phyloP scores from a whole-genome alignment of 2,888 invertebrate genomes.

The Dicyrtomina minuta region DNA sequence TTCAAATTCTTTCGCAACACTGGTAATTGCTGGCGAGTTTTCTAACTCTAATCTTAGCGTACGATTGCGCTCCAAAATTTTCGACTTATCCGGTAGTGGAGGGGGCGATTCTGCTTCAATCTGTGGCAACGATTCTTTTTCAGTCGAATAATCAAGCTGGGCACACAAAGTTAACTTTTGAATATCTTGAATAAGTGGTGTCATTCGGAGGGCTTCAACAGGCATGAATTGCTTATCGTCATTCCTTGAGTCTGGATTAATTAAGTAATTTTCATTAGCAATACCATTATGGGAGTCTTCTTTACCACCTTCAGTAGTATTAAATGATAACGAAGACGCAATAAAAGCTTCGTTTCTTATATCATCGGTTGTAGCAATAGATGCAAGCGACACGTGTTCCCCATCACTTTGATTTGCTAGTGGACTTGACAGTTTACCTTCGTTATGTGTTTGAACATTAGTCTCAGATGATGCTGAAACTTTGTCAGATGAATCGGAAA shows the following conservation, averaged over 20 bases:
- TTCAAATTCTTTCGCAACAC: conserved; percentile 24
- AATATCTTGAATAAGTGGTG: conserved; percentile 48
- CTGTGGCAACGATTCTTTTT: not conserved
- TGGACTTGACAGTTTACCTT: not conserved
- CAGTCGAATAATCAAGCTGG: conserved; percentile 3
- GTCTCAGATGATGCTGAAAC: not conserved
- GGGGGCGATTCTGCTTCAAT: not conserved
- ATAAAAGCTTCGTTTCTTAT: conserved; percentile 46
- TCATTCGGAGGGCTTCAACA: conserved; percentile 33
- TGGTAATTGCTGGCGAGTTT: not conserved
- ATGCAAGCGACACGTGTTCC: conserved; percentile 40
- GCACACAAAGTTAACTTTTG: conserved; percentile 39
- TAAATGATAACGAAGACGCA: conserved; percentile 37
- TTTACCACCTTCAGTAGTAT: not conserved
- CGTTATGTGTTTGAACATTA: not conserved
- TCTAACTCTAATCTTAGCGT: not conserved
- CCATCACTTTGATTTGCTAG: conserved; percentile 30
- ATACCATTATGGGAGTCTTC: not conserved
- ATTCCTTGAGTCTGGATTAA: not conserved
- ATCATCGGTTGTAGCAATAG: conserved; percentile 38
- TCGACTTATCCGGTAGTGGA: not conserved
- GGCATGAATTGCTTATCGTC: not conserved
- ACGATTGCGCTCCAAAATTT: not conserved
- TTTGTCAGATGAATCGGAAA: conserved; percentile 19
- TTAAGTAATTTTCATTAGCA: not conserved